Percentiles rank a stretch among this genome's conserved stretches.
phyloP scores from a whole-genome alignment of 2,113 vertebrate genomes.

The Physeter macrocephalus region DNA sequence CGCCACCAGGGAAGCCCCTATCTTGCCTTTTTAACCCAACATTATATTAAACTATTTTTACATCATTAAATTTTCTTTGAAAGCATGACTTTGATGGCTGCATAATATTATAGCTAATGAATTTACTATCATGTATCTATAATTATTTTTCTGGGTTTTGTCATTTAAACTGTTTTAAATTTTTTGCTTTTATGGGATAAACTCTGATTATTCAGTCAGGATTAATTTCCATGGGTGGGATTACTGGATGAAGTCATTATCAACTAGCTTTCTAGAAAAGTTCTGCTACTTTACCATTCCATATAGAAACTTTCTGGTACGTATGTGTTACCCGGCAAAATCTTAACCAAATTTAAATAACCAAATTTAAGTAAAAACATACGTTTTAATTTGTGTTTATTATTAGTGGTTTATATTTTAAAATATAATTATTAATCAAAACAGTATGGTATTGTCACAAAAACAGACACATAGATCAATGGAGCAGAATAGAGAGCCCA shows the following conservation, averaged over 20 bases:
- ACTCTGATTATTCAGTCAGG: not conserved
- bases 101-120: not conserved
- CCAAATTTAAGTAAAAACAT: not conserved
- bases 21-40: not conserved
- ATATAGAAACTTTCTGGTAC: not conserved
- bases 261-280: not conserved
- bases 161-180: not conserved
- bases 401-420: not conserved
- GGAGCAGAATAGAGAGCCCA: not conserved
- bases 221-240: not conserved
- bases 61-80: not conserved
- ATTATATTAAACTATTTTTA: not conserved
- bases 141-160: not conserved
- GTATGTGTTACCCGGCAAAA: not conserved
- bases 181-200: not conserved
- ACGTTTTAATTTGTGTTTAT: not conserved
- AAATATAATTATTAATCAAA: not conserved
- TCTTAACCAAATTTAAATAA: not conserved
- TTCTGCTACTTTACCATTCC: not conserved
- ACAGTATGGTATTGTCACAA: not conserved
- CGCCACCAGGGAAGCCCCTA: no score
- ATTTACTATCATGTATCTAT: not conserved
- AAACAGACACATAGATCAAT: not conserved
- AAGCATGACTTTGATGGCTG: not conserved
- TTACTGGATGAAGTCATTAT: not conserved